A percentile compares a stretch with the other conserved stretches of the same genome.
Conservation (phyloP, 2,113 vertebrate species). For the Tonatia bakeri region DNA sequence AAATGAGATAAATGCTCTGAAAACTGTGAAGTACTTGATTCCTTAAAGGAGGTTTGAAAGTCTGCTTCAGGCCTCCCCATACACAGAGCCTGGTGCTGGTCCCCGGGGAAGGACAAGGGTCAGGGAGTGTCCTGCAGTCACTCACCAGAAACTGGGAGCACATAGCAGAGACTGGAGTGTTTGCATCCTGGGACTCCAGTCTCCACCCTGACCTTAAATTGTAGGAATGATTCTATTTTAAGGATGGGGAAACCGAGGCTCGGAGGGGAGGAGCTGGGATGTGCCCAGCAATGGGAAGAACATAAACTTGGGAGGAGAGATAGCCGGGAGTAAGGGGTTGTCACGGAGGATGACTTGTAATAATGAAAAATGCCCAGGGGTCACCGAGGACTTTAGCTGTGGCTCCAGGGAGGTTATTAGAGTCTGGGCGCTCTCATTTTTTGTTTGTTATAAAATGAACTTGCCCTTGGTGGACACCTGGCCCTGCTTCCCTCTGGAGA, state of each 20-base stretch:
- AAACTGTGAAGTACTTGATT: slow-evolving; percentile 51
- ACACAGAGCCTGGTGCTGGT: rapidly evolving
- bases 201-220: rapidly evolving
- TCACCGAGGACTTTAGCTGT: rapidly evolving
- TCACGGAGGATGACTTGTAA: too few species aligned
- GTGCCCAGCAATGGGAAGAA: background rate
- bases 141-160: rapidly evolving
- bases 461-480: background rate
- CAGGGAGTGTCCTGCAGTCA: rapidly evolving
- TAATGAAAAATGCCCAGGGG: too few species aligned
- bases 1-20: slow-evolving; percentile 52
- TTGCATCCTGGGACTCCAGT: rapidly evolving
- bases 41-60: background rate
- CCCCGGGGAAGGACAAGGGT: rapidly evolving
- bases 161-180: rapidly evolving
- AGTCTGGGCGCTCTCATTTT: background rate
- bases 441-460: background rate
- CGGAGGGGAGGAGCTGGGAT: background rate
- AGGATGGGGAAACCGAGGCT: background rate
- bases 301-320: background rate
- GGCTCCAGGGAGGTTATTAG: background rate
- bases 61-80: rapidly evolving
- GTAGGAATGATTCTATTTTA: background rate
- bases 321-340: rapidly evolving
- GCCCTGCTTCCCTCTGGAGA: background rate